Evolutionary conservation across 2,888 invertebrate species (phyloP), one percentile per base, ranked within the genome.

Genomic region (Panopea generosa): DNA sequence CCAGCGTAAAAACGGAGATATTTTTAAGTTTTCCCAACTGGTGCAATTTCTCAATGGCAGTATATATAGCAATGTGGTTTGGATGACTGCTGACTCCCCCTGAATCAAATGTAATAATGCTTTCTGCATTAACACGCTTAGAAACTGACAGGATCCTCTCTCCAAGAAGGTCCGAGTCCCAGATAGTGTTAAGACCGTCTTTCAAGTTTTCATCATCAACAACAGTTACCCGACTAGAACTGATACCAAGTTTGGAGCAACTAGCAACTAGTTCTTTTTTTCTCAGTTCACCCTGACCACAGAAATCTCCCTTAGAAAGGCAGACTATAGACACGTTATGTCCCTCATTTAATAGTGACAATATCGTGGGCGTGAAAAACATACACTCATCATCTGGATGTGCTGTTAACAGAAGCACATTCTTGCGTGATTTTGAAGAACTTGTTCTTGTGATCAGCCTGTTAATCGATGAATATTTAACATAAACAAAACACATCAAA

Each of bases 321-420:
- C 98, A 98, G 61, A 98, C 94, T 63, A 98, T 90, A 92, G 96
- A 96, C 45, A 98, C 95, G 82, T 95, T 94, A 87, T 95, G 95
- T 83, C 94, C 94, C 82, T 94, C 94, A 55, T 95, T 94, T 84
- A 73, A 52, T n/a, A 87, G 63, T 2, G 73, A 38, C 14, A 86
- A 53, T 26, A 91, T 84, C 4, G 92, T 87, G 20, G 99, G 99
- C 0, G 98, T 97, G 92, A 99, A 99, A 93, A 99, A 99, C 99
- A 99, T 99, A 86, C 97, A 97, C 92, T 99, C 99, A 92, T 99
- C 99, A 93, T 99, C 99, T 18, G 99, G 99, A 94, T 99, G 99
- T 24, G 99, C 98, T 50, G 95, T 96, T 1, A 99, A 95, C 62
- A 99, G 92, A 33, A 99, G 93, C 50, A 97, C 95, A 49, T 84